phyloP scores from a whole-genome alignment of 2,113 vertebrate species.

The Dasyprocta punctata region DNA sequence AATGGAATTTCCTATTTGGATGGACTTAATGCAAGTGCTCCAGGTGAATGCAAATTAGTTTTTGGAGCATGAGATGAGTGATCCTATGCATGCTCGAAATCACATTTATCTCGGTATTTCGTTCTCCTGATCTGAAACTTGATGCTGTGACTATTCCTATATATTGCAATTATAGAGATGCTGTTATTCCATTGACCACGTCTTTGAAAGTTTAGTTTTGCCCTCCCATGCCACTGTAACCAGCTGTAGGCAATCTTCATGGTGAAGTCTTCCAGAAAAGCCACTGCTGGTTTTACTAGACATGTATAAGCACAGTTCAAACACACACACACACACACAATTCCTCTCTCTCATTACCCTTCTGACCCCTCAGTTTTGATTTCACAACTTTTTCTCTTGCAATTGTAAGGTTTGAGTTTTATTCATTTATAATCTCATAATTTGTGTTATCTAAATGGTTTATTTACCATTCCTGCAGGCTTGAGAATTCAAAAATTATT shows the following conservation, averaged over 20 bases:
- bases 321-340: background rate
- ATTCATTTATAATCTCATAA: background rate
- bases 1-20: conserved; percentile 78
- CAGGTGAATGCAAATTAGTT: conserved; percentile 75
- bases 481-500: background rate
- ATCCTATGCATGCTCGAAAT: background rate
- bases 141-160: background rate
- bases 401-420: background rate
- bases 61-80: conserved; percentile 68
- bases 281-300: background rate
- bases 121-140: background rate
- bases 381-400: background rate
- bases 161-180: background rate
- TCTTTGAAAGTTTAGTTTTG: background rate
- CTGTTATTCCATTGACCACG: background rate
- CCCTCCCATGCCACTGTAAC: background rate
- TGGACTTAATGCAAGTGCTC: conserved; percentile 43
- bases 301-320: too few species aligned
- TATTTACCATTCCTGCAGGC: background rate
- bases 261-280: background rate
- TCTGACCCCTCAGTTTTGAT: conserved; percentile 2
- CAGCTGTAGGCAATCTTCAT: too few species aligned
- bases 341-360: background rate
- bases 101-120: conserved; percentile 2
- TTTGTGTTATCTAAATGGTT: background rate